Percentiles rank a stretch among this genome's conserved stretches.
Conservation (phyloP, 1,140 invertebrate species). For the Tetraneura akinire region DNA sequence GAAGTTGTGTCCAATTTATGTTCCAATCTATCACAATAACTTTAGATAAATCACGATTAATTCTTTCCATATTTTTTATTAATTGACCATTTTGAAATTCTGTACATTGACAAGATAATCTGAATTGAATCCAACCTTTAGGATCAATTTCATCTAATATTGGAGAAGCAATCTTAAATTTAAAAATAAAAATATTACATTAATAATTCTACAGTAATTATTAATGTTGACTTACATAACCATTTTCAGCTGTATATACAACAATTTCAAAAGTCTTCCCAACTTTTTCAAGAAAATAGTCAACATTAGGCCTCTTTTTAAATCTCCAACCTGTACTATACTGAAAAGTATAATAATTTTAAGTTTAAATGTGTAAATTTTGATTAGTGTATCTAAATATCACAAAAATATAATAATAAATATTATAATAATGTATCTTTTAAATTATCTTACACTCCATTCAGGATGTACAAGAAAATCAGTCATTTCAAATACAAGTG, state of each 20-base stretch:
- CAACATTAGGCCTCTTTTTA: slow-evolving; percentile 95
- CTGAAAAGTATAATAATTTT: not conserved
- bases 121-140: slow-evolving; percentile 85
- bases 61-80: slow-evolving; percentile 90
- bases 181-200: not conserved
- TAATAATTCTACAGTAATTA: too few relatives aligned
- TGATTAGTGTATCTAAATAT: not conserved
- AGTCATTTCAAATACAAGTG: slow-evolving; percentile 92
- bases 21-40: slow-evolving; percentile 98
- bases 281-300: slow-evolving; percentile 90
- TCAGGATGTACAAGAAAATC: slow-evolving; percentile 96
- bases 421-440: too few relatives aligned
- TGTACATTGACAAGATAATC: slow-evolving; percentile 92
- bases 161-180: slow-evolving; percentile 70
- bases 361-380: not conserved
- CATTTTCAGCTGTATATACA: slow-evolving; percentile 87
- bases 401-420: too few relatives aligned
- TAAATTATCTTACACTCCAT: slow-evolving; percentile 71
- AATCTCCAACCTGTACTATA: slow-evolving; percentile 88
- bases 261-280: slow-evolving; percentile 95
- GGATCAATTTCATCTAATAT: slow-evolving; percentile 92
- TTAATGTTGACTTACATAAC: slow-evolving; percentile 64
- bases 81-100: slow-evolving; percentile 93
- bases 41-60: slow-evolving; percentile 93
- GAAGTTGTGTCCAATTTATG: slow-evolving; percentile 79